Base-by-base conservation (phyloP, 2,888 invertebrate species). In the Philereme transversata region DNA sequence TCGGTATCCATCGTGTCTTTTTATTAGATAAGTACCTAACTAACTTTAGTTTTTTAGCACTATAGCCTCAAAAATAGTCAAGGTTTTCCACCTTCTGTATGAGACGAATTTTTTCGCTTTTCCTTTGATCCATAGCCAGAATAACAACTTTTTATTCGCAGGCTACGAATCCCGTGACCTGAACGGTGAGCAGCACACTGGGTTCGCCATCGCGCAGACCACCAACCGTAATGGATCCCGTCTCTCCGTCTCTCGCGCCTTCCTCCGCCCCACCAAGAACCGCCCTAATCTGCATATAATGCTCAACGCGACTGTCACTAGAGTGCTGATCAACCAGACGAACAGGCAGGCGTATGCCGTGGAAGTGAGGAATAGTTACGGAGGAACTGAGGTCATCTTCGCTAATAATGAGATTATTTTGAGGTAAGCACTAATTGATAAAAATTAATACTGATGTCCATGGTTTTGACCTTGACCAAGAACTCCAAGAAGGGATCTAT, bases 131-230 rank as follows among this genome's bases (percentile, higher is more conserved):
- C 22, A 22, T 22, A 22, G 22, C 22, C 22, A 22, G 22, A 22
- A 22, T 22, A 22, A 22, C 22, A 2, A 22, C 3, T 22, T 22
- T 22, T 22, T 22, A 22, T 22, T 11, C 51, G 5, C 73, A 96
- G 96, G 96, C 7, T 97, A 95, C 82, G 91, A 93, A 53, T 92
- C 94, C 2, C 93, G 95, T n/a, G 98, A 98, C 81, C 88, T 97
- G 22, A 98, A 98, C 85, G 97, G 97, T 0, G 93, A 93, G 35
- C 93, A 93, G 35, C 96, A 97, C 79, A 96, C 97, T 0, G 97
- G 98, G 1, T 97, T 98, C 82, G 93, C 95, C 62, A 97, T 98
- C 67, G 97, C 97, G 0, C 98, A 98, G 84, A 97, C 97, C 35
- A 98, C 97, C 0, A 95, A 96, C 72, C 94, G 96, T 71, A 97